Base-by-base conservation (phyloP, 2,113 vertebrate species). In the Macaca nemestrina region DNA sequence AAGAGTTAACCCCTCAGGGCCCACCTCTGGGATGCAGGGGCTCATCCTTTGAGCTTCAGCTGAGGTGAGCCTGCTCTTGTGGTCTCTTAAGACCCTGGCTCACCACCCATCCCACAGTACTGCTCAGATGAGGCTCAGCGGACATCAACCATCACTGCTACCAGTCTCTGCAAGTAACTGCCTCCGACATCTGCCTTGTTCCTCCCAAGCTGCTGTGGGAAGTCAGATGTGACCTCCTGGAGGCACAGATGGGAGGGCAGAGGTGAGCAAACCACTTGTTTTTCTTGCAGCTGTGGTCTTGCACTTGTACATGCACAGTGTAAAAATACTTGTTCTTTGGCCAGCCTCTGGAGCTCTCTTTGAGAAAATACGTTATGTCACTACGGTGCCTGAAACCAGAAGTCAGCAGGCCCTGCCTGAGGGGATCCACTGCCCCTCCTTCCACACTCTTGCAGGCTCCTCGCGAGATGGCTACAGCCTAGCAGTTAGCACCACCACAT, bases 121-220 rank as follows among this genome's bases (percentile, higher is more conserved):
- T 73, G 22, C 88, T 50, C 7, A 4, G 20, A 10, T 25, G 23
- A 43, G 40, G n/a, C 35, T 23, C 7, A 0, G 12, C 0, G 1
- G 16, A n/a, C 38, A 5, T 64, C 14, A 67, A 75, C 59, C 10
- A 9, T 61, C 75, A 23, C 10, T 67, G 12, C 14, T 38, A 38
- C 48, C 55, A 50, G 50, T 75, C 88, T 8, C 20, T 25, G 61
- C 68, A 64, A 57, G 82, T 72, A 25, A 16, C 50, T n/a, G 11
- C 57, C 27, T 78, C 6, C 4, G 35, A 64, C 32, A 64, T 64
- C 59, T 14, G 20, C 75, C 50, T 35, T 3, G 2, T 45, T 17
- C 18, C 23, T 76, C 50, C 3, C 4, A 1, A 17, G 67, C n/a
- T 0, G 0, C 48, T 27, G 18, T 22, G 8, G 40, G 50, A 61